A percentile compares a stretch with the other conserved stretches of the same genome.
Conservation (phyloP, 2,888 invertebrate species). For the Drosophila anomalata region DNA sequence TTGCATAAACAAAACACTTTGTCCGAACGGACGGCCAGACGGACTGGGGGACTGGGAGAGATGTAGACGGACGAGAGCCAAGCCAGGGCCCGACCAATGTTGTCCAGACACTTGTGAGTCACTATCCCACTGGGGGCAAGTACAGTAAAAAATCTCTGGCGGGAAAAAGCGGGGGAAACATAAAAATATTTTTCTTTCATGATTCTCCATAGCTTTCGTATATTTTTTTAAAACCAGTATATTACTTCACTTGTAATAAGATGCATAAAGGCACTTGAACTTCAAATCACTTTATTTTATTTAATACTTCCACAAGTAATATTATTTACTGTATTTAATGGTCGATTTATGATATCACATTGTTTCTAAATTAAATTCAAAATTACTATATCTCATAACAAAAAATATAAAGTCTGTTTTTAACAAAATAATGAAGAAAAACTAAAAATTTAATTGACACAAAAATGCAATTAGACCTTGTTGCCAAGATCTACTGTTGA, state of each 20-base stretch:
- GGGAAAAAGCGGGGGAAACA: too few relatives aligned
- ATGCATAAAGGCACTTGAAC: neutral
- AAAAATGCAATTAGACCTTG: neutral
- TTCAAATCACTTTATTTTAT: too few relatives aligned
- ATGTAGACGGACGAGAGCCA: conserved; percentile 6
- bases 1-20: conserved; percentile 65
- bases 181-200: neutral
- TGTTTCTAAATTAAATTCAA: too few relatives aligned
- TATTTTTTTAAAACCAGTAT: neutral
- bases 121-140: conserved; percentile 25
- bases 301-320: too few relatives aligned
- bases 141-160: conserved; percentile 11
- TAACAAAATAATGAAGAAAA: too few relatives aligned
- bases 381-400: too few relatives aligned
- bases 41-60: conserved; percentile 6
- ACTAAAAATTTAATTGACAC: too few relatives aligned
- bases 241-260: neutral
- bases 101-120: conserved; percentile 57
- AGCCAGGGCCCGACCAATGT: conserved; percentile 1
- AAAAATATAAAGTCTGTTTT: neutral
- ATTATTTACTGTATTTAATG: too few relatives aligned
- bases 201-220: neutral
- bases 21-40: conserved; percentile 11
- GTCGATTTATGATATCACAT: too few relatives aligned
- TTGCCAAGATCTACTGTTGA: conserved; percentile 11